These are phyloP conservation scores for Zaprionus davidi DNA, from an alignment of 1,140 invertebrate genomes.

Conservation along the genomic window DNA sequence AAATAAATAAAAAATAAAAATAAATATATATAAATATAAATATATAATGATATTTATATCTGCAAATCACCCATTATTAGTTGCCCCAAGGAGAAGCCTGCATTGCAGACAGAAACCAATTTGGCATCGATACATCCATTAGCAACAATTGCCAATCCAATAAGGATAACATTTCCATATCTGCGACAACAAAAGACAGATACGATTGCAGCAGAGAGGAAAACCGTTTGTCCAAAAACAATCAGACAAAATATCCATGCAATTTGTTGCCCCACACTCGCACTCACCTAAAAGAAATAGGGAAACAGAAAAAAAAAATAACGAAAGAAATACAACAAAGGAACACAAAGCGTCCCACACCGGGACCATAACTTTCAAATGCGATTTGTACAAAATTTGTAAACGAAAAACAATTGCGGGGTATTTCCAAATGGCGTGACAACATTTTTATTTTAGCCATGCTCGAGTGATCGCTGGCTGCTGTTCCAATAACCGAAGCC, in stretches of 20 bases:
- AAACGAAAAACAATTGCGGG: constrained; percentile 40
- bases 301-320: background rate
- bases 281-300: background rate
- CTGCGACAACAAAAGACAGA: constrained; percentile 6
- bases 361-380: constrained; percentile 68
- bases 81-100: background rate
- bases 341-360: constrained; percentile 25
- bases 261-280: constrained; percentile 46
- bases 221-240: constrained; percentile 29
- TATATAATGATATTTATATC: background rate
- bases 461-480: constrained; percentile 38
- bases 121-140: constrained; percentile 18
- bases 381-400: constrained; percentile 73
- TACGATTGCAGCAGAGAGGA: background rate
- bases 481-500: constrained; percentile 51
- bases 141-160: constrained; percentile 1
- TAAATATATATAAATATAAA: too few species aligned
- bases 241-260: constrained; percentile 17
- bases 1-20: too few species aligned
- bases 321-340: constrained; percentile 21
- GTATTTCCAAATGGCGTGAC: constrained; percentile 53
- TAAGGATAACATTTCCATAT: constrained; percentile 30
- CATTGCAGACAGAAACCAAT: background rate
- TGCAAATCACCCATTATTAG: background rate
- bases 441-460: constrained; percentile 58